These are phyloP conservation scores for Agriopis aurantiaria DNA, from an alignment of 2,888 invertebrate genomes.

Conservation along the genomic window DNA sequence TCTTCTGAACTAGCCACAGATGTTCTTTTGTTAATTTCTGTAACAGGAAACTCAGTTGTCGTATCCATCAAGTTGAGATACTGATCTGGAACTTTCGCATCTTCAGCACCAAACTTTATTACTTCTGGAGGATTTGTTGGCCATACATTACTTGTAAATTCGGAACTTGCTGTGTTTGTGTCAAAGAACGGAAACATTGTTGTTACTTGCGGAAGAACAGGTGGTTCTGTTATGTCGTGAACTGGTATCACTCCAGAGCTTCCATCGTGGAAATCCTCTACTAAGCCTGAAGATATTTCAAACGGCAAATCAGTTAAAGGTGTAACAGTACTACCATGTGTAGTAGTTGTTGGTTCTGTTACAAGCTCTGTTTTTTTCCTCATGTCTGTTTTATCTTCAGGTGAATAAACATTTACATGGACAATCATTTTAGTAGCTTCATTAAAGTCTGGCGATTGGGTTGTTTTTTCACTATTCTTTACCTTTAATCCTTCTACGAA, in stretches of 20 bases:
- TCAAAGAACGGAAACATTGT: slow-evolving; percentile 59
- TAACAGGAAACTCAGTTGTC: slow-evolving; percentile 37
- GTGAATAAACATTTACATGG: slow-evolving; percentile 88
- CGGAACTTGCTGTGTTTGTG: slow-evolving; percentile 50
- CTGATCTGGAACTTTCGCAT: slow-evolving; percentile 74
- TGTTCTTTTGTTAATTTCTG: slow-evolving; percentile 46
- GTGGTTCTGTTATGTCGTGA: slow-evolving; percentile 48
- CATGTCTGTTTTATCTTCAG: slow-evolving; percentile 49
- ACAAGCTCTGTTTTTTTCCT: slow-evolving; percentile 38
- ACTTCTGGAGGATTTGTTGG: slow-evolving; percentile 66
- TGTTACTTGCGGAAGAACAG: slow-evolving; percentile 48
- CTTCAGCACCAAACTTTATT: slow-evolving; percentile 73
- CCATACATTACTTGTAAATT: slow-evolving; percentile 49
- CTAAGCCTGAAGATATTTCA: slow-evolving; percentile 62
- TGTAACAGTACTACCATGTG: slow-evolving; percentile 46
- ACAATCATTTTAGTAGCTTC: slow-evolving; percentile 86
- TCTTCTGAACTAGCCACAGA: slow-evolving; percentile 36
- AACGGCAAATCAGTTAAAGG: slow-evolving; percentile 59
- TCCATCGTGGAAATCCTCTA: slow-evolving; percentile 76
- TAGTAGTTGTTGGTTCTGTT: slow-evolving; percentile 45
- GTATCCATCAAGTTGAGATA: slow-evolving; percentile 54
- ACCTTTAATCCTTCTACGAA: slow-evolving; percentile 8
- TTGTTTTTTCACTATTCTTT: slow-evolving; percentile 29
- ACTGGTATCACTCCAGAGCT: slow-evolving; percentile 77
- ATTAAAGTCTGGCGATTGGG: slow-evolving; percentile 41